A percentile compares a stretch with the other conserved stretches of the same genome.
phyloP scores from a whole-genome alignment of 2,113 vertebrate genomes.

The Bujurquina vittata region DNA sequence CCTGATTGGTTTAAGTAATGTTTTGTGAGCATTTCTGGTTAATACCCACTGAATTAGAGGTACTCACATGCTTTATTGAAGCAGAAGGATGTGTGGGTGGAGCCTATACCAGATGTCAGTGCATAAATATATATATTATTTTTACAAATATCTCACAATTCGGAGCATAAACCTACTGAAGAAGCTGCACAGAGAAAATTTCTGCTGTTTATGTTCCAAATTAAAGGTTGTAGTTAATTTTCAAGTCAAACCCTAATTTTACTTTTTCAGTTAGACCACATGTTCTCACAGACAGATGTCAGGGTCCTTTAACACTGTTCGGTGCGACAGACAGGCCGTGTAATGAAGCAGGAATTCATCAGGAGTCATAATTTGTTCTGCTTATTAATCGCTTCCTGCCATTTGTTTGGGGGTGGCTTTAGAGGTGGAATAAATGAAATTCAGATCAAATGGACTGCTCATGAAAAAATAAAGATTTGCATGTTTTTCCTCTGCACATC shows the following conservation, averaged over 20 bases:
- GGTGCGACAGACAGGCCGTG: constrained; percentile 18
- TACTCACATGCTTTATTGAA: background rate
- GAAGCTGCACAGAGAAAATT: too few species aligned
- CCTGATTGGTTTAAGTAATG: background rate
- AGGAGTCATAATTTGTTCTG: constrained; percentile 38
- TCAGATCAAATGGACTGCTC: background rate
- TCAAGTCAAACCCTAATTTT: background rate
- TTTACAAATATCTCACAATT: background rate
- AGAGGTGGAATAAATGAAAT: background rate
- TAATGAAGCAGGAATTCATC: constrained; percentile 53
- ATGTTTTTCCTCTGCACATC: too few species aligned
- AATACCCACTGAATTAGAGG: background rate
- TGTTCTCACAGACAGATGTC: constrained; percentile 31
- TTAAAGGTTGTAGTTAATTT: too few species aligned
- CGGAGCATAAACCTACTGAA: background rate
- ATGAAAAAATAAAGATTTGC: too few species aligned
- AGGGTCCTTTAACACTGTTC: constrained; percentile 12
- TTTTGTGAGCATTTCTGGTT: background rate
- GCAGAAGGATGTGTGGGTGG: background rate
- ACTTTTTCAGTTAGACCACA: background rate
- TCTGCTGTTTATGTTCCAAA: background rate
- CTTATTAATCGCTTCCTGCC: constrained; percentile 42
- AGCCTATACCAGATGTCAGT: too few species aligned
- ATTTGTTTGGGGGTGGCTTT: background rate
- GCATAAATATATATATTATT: too few species aligned